A percentile compares a stretch with the other conserved stretches of the same genome.
phyloP scores from a whole-genome alignment of 2,888 invertebrate species.

The Drosophila hamatofila region DNA sequence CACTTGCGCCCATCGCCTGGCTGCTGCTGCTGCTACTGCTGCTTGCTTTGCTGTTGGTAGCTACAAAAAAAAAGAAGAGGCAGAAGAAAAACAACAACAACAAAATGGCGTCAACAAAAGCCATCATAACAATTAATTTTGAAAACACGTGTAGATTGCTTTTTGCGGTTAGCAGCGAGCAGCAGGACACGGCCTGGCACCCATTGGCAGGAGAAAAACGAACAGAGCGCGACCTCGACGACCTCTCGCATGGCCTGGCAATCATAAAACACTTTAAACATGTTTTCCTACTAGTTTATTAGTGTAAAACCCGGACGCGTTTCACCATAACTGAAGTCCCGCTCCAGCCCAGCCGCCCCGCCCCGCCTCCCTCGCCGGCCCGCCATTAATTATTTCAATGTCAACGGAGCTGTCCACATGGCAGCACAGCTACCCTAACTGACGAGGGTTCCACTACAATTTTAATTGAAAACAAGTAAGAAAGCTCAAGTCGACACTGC shows the following conservation, averaged over 20 bases:
- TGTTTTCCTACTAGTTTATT: slow-evolving; percentile 79
- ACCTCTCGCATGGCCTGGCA: slow-evolving; percentile 73
- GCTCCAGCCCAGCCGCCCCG: not conserved
- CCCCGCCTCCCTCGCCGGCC: slow-evolving; percentile 6
- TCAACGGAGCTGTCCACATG: slow-evolving; percentile 61
- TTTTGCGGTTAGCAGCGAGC: slow-evolving; percentile 76
- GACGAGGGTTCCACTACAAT: slow-evolving; percentile 14
- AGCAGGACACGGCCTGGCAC: slow-evolving; percentile 41
- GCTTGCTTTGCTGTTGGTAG: not conserved
- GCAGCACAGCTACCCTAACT: slow-evolving; percentile 55
- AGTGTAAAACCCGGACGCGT: slow-evolving; percentile 68
- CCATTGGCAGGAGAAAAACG: slow-evolving; percentile 39
- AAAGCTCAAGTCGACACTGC: too few species aligned
- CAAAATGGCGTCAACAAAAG: slow-evolving; percentile 77
- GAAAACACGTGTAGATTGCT: slow-evolving; percentile 83
- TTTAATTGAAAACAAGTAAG: not conserved
- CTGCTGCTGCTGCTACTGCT: not conserved
- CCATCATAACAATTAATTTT: slow-evolving; percentile 82
- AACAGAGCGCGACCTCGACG: slow-evolving; percentile 58
- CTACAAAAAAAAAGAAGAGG: not conserved
- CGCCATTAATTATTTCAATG: slow-evolving; percentile 72
- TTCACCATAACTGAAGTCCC: slow-evolving; percentile 27
- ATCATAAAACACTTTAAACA: slow-evolving; percentile 81
- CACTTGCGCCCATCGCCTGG: slow-evolving; percentile 35
- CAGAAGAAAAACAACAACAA: slow-evolving; percentile 39